Conservation (phyloP, 2,797 vertebrate species). For the Siniperca undulata region DNA sequence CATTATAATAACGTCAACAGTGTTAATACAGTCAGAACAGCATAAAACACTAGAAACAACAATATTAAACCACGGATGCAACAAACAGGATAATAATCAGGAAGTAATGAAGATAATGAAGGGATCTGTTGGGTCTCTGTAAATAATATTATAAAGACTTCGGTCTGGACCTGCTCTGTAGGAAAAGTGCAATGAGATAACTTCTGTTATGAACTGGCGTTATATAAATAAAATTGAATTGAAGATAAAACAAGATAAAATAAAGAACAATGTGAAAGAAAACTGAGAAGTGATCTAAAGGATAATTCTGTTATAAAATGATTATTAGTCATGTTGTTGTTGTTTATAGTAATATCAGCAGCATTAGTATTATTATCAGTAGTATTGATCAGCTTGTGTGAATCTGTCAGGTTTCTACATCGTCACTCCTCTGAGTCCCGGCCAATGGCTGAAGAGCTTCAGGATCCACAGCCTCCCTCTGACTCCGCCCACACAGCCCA, state of each 20-base stretch:
- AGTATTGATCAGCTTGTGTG: not conserved
- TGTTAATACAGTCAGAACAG: not conserved
- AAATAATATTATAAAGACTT: no score
- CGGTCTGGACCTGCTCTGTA: no score
- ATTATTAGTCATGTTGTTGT: no score
- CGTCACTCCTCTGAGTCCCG: slow-evolving; percentile 82
- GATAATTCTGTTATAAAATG: not conserved
- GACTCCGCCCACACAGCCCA: slow-evolving; percentile 51
- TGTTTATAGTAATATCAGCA: not conserved
- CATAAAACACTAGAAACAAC: not conserved
- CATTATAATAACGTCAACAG: accelerated
- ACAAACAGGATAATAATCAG: not conserved
- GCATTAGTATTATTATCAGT: not conserved
- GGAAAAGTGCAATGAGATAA: no score
- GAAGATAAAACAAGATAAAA: no score
- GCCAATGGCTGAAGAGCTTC: slow-evolving; percentile 75
- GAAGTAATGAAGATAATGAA: no score
- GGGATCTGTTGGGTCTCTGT: no score
- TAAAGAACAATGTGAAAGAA: no score
- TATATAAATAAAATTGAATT: no score
- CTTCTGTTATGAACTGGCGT: no score
- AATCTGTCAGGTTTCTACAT: slow-evolving; percentile 91
- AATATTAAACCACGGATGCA: not conserved
- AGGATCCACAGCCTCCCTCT: slow-evolving; percentile 88
- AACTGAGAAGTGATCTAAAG: no score